A percentile compares a stretch with the other conserved stretches of the same genome.
Conservation (phyloP, 2,888 invertebrate genomes). For the Tetrapedia diversipes region DNA sequence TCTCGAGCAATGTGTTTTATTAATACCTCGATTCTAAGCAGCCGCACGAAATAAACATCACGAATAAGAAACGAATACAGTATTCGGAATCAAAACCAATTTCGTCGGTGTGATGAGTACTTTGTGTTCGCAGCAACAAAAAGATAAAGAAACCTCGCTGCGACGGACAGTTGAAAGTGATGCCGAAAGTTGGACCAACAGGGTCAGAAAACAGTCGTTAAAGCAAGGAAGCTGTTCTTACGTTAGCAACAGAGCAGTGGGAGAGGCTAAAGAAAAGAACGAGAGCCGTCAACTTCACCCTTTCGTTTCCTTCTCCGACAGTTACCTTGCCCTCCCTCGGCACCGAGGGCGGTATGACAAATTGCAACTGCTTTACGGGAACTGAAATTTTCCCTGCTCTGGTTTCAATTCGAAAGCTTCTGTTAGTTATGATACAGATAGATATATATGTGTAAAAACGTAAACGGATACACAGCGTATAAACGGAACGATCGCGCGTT, state of each 20-base stretch:
- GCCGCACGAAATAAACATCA: neutral
- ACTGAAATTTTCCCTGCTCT: constrained; percentile 33
- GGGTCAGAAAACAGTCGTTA: constrained; percentile 71
- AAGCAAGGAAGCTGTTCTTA: constrained; percentile 69
- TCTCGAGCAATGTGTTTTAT: too few species aligned
- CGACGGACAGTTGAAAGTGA: constrained; percentile 73
- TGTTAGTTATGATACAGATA: constrained; percentile 11
- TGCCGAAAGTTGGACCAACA: constrained; percentile 69
- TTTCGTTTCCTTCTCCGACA: constrained; percentile 66
- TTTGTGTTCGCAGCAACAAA: constrained; percentile 24
- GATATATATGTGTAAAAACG: too few species aligned
- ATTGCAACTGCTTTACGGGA: constrained; percentile 47
- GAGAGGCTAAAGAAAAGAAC: constrained; percentile 44
- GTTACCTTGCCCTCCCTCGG: constrained; percentile 25
- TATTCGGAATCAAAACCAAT: constrained; percentile 28
- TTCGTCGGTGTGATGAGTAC: constrained; percentile 13
- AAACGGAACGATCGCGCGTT: too few species aligned
- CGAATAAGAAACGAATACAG: neutral
- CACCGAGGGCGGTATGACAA: constrained; percentile 53
- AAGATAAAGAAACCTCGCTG: constrained; percentile 52
- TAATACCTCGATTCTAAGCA: neutral
- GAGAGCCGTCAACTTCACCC: constrained; percentile 72
- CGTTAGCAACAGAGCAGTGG: constrained; percentile 21
- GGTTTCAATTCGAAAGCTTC: neutral
- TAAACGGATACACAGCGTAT: too few species aligned